Conservation (phyloP, 2,113 vertebrate genomes). For the Donacobius atricapilla region DNA sequence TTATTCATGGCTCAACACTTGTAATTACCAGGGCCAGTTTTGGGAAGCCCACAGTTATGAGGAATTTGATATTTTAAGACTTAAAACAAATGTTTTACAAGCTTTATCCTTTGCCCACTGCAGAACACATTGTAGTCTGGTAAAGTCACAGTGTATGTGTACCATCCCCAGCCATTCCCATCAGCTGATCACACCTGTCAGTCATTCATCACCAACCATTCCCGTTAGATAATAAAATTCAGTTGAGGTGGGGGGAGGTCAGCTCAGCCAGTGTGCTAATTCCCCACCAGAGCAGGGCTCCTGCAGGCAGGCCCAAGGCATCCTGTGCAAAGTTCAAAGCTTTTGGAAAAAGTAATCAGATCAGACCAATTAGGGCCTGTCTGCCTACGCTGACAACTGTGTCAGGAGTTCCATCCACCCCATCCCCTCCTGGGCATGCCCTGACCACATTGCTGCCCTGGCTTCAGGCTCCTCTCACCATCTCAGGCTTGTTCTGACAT, state of each 20-base stretch:
- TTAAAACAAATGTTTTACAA: conserved; percentile 81
- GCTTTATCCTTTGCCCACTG: conserved; percentile 62
- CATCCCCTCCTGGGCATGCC: not conserved
- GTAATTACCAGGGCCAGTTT: conserved; percentile 72
- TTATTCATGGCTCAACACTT: conserved; percentile 68
- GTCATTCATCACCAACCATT: conserved; percentile 53
- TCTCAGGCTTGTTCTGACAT: conserved; percentile 1
- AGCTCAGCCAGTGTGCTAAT: conserved; percentile 17
- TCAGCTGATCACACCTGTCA: conserved; percentile 74
- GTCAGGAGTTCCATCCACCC: not conserved
- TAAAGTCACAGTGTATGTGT: not conserved
- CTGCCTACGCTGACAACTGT: conserved; percentile 47
- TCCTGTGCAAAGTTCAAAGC: conserved; percentile 53
- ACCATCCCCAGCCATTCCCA: conserved; percentile 25
- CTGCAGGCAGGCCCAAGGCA: not conserved
- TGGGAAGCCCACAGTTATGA: conserved; percentile 56
- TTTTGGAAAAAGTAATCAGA: conserved; percentile 41
- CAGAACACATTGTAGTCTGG: conserved; percentile 48
- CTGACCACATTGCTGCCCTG: not conserved
- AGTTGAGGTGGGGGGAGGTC: not conserved
- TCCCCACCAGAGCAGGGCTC: not conserved
- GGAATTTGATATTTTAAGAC: conserved; percentile 85
- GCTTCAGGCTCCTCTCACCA: not conserved
- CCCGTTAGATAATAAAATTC: not conserved
- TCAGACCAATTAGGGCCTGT: conserved; percentile 50